Percentiles rank a stretch among this genome's conserved stretches.
Evolutionary conservation across 1,140 invertebrate genomes (phyloP).

Genomic region (Agrypnia vestita): DNA sequence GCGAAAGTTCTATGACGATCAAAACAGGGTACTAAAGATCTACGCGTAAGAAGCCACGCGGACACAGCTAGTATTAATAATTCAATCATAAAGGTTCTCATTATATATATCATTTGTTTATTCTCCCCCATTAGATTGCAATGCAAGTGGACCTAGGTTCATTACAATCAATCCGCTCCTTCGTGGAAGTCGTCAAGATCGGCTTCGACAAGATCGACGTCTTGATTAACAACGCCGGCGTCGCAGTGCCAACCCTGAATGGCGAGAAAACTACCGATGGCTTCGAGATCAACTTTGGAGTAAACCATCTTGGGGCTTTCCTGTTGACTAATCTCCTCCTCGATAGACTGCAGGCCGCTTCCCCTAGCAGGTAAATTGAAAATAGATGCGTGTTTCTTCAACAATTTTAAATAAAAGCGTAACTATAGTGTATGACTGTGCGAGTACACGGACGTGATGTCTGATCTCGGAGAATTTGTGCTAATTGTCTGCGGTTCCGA

Average conservation of each 20-base stretch:
- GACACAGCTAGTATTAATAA: no score
- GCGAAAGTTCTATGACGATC: no score
- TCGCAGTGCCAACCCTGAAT: constrained; percentile 77
- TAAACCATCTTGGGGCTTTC: constrained; percentile 90
- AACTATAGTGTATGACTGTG: no score
- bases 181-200: constrained; percentile 77
- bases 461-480: no score
- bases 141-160: constrained; percentile 83
- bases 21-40: no score
- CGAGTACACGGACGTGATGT: no score
- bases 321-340: constrained; percentile 86
- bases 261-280: constrained; percentile 81
- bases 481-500: no score
- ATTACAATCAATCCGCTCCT: constrained; percentile 80
- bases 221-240: constrained; percentile 93
- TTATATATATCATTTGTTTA: no score
- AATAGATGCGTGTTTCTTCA: no score
- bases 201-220: constrained; percentile 80
- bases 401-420: no score
- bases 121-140: constrained; percentile 77
- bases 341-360: constrained; percentile 71
- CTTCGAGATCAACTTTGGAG: constrained; percentile 85
- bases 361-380: constrained; percentile 72
- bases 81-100: no score
- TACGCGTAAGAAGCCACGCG: no score